Conservation (phyloP, 2,888 invertebrate species). For the Cenopis cana region DNA sequence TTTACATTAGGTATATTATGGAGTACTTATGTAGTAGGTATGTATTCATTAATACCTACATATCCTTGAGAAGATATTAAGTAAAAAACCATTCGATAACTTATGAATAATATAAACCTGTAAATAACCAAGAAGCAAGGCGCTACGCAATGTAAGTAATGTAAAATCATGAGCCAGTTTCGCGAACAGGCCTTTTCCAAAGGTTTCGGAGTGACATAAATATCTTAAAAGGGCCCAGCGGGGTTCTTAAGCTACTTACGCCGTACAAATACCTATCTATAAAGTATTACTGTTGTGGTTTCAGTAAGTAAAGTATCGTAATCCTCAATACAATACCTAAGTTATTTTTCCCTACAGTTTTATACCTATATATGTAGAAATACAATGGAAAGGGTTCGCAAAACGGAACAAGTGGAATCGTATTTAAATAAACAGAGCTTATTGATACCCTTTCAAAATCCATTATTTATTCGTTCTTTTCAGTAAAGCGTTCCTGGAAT, state of each 20-base stretch:
- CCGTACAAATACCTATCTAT: constrained; percentile 43
- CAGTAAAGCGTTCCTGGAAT: background rate
- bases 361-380: too few species aligned
- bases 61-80: too few species aligned
- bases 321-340: constrained; percentile 23
- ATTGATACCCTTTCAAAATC: constrained; percentile 8
- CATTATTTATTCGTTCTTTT: constrained; percentile 6
- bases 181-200: constrained; percentile 43
- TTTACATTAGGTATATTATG: too few species aligned
- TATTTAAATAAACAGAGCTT: constrained; percentile 17
- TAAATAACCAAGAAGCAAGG: constrained; percentile 14
- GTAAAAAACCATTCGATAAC: constrained; percentile 10
- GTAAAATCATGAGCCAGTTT: constrained; percentile 46
- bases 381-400: constrained; percentile 22
- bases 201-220: constrained; percentile 54
- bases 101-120: constrained; percentile 13
- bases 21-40: too few species aligned
- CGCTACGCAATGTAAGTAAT: constrained; percentile 21
- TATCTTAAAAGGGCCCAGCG: constrained; percentile 54
- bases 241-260: constrained; percentile 50
- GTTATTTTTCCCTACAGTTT: constrained; percentile 26
- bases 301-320: constrained; percentile 32
- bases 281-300: constrained; percentile 48
- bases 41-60: too few species aligned
- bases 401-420: constrained; percentile 15